A percentile compares a stretch with the other conserved stretches of the same genome.
Conservation (phyloP, 2,113 vertebrate genomes). For the Jacana jacana region DNA sequence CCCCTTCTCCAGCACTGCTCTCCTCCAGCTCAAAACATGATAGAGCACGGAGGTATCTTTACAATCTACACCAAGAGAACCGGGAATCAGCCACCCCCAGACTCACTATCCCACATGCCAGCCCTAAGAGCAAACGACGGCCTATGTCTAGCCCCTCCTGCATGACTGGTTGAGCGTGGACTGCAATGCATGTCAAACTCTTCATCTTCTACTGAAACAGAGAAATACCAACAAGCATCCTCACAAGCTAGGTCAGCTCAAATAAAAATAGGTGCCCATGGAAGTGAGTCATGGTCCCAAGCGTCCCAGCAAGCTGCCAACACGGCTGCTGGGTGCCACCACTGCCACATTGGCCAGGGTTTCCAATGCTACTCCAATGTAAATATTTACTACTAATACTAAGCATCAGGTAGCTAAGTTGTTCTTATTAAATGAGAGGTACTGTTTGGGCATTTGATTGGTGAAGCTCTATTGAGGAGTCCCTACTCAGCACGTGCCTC, state of each 20-base stretch:
- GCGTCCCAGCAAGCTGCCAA: not conserved
- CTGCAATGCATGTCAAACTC: not conserved
- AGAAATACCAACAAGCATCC: not conserved
- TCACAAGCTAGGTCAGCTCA: not conserved
- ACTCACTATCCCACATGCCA: not conserved
- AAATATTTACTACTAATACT: not conserved
- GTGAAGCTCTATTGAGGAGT: not conserved
- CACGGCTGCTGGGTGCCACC: not conserved
- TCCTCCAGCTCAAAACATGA: slow-evolving; percentile 31
- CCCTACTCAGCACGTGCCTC: not conserved
- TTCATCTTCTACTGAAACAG: not conserved
- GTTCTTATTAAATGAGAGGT: not conserved
- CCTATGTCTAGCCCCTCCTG: not conserved
- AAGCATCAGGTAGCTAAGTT: not conserved
- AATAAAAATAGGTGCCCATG: not conserved
- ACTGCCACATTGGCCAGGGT: not conserved
- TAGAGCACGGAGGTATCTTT: not conserved
- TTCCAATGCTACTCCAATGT: not conserved
- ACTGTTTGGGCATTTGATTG: not conserved
- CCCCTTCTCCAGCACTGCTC: slow-evolving; percentile 49
- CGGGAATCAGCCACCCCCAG: not conserved
- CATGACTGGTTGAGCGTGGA: not conserved
- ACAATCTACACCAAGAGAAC: not conserved
- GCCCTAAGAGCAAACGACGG: not conserved
- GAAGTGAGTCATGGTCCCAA: not conserved